These are phyloP conservation scores for Streptopelia turtur DNA, from an alignment of 2,797 vertebrate genomes.

Conservation along the genomic window DNA sequence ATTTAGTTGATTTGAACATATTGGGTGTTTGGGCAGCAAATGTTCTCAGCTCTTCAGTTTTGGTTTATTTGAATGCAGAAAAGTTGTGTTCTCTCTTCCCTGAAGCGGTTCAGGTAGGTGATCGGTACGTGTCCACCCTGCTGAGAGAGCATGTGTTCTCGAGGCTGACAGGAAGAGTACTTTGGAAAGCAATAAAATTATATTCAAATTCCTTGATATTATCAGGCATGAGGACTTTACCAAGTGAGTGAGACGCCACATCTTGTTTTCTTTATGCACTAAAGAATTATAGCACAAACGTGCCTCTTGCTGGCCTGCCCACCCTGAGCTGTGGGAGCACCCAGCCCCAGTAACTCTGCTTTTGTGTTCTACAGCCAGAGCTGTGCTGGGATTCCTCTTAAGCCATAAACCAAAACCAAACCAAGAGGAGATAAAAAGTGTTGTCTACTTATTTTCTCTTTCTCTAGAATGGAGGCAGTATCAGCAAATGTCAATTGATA, in stretches of 20 bases:
- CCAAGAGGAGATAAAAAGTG: neutral
- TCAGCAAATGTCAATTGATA: neutral
- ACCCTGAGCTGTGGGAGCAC: rapidly evolving
- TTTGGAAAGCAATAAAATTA: neutral
- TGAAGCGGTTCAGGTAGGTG: neutral
- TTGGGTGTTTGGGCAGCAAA: neutral
- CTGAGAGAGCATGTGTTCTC: neutral
- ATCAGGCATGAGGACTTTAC: neutral
- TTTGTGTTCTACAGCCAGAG: neutral
- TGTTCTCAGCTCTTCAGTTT: neutral
- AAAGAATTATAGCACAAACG: rapidly evolving
- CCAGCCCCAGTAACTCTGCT: neutral
- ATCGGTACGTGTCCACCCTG: neutral
- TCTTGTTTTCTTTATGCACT: neutral
- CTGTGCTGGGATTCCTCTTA: neutral
- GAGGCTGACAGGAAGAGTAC: neutral
- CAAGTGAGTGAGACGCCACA: neutral
- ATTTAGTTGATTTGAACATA: neutral
- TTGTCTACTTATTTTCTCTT: neutral
- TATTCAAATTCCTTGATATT: neutral
- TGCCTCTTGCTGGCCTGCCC: neutral
- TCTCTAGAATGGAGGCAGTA: neutral
- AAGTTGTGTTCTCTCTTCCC: neutral
- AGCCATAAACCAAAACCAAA: neutral
- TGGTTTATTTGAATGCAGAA: neutral